A percentile compares a stretch with the other conserved stretches of the same genome.
Conservation (phyloP, 1,140 invertebrate genomes). For the Drosophila pallidifrons region DNA sequence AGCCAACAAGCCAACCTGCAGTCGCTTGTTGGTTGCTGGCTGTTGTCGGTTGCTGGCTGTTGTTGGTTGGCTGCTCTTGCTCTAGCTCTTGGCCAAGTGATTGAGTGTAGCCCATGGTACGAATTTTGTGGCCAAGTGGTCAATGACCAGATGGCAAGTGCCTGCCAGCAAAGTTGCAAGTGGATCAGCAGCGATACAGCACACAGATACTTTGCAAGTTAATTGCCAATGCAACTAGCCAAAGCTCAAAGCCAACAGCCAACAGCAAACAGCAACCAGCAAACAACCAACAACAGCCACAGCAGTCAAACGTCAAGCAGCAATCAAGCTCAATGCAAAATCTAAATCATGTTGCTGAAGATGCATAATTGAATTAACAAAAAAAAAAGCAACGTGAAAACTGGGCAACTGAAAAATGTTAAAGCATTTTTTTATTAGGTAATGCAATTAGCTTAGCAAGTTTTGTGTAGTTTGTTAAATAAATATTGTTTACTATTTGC, state of each 20-base stretch:
- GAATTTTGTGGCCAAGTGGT: constrained; percentile 17
- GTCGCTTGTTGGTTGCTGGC: constrained; percentile 9
- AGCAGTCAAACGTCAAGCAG: background rate
- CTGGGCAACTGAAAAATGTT: too few relatives aligned
- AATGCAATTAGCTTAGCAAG: too few relatives aligned
- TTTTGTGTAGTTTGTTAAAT: too few relatives aligned
- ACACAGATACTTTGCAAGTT: constrained; percentile 5
- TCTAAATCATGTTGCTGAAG: too few relatives aligned
- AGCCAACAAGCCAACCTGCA: constrained; percentile 10
- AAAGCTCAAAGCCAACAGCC: constrained; percentile 1
- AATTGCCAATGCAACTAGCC: background rate
- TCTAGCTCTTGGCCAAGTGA: background rate
- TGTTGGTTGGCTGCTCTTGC: too few relatives aligned
- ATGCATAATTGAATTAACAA: too few relatives aligned
- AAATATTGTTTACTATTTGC: too few relatives aligned
- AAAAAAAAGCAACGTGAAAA: too few relatives aligned
- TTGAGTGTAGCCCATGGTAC: constrained; percentile 11
- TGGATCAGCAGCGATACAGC: constrained; percentile 15
- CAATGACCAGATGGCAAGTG: constrained; percentile 9
- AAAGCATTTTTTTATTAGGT: too few relatives aligned
- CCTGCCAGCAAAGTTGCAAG: constrained; percentile 12
- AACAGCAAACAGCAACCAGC: too few relatives aligned
- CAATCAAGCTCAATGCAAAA: background rate
- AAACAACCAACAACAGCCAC: too few relatives aligned
- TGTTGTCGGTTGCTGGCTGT: constrained; percentile 6